Base-by-base conservation (phyloP, 2,113 vertebrate species). In the Tachysurus fulvidraco region DNA sequence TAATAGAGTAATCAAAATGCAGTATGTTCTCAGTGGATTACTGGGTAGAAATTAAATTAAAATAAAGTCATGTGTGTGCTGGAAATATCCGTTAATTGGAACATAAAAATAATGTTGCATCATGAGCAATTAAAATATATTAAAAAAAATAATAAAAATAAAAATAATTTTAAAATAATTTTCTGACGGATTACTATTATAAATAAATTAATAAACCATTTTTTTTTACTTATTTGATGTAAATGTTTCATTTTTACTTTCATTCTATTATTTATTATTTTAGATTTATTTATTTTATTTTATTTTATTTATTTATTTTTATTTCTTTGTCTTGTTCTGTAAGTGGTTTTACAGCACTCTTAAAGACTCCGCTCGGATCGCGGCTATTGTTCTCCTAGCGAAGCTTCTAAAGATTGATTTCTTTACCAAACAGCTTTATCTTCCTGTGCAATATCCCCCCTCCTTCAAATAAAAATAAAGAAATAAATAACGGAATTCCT, bases 361-460 rank as follows among this genome's bases (percentile, higher is more conserved):
- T 79, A 30, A 79, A 11, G 54, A 28, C 36, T 23, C 12, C 1
- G 13, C 28, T 60, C 19, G 5, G 44, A 41, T 23, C 17, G 44
- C 36, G 21, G 17, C 36, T 44, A 41, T 62, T 81, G 41, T 62
- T 81, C 59, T 81, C 59, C 5, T 9, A 17, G 21, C 3, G 17
- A 81, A 46, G 36, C 21, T 8, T 46, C 25, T 46, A 46, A 64
- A 46, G 41, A 62, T 81, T 23, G 59, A 62, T 81, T 64, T 81
- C 30, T 36, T 64, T 28, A 30, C 16, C 74, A 52, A 85, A 62
- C 60, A 54, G 84, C 73, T 85, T 78, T 65, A 67, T 85, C 59
- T 30, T 64, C 74, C 21, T 1, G 5, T 16, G 44, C 74, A 65
- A 64, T 65, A 54, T 85, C n/a, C 21, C 21, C 74, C 28, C 46